Conservation (phyloP, 2,888 invertebrate genomes). For the Amphipyra berbera region DNA sequence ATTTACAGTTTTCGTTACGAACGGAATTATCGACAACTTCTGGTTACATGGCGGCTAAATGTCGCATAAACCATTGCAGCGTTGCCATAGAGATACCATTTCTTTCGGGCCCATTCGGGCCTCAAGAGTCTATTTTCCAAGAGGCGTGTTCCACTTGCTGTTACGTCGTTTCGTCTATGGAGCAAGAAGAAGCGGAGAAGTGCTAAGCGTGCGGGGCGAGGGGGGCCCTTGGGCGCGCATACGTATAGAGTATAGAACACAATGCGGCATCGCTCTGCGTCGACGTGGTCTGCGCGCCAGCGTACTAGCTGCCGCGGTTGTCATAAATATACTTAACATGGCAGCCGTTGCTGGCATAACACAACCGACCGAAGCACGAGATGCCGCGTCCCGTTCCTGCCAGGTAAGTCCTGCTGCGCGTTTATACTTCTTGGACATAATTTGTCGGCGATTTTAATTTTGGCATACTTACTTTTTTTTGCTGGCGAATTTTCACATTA, state of each 20-base stretch:
- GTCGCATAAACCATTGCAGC: conserved; percentile 55
- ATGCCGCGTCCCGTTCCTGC: conserved; percentile 48
- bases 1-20: conserved; percentile 24
- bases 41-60: conserved; percentile 39
- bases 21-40: conserved; percentile 36
- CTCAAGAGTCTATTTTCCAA: conserved; percentile 52
- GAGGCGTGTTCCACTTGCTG: conserved; percentile 48
- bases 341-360: conserved; percentile 66
- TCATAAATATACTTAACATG: conserved; percentile 77
- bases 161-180: conserved; percentile 60
- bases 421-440: conserved; percentile 24
- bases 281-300: conserved; percentile 81
- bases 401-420: conserved; percentile 83
- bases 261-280: conserved; percentile 84
- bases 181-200: conserved; percentile 47
- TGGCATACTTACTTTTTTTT: conserved; percentile 44
- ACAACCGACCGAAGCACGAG: conserved; percentile 61
- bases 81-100: conserved; percentile 62
- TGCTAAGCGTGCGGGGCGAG: conserved; percentile 52
- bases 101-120: conserved; percentile 35
- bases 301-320: conserved; percentile 71
- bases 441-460: conserved; percentile 46
- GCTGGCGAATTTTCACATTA: conserved; percentile 69
- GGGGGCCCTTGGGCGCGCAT: conserved; percentile 68
- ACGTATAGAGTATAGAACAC: conserved; percentile 80